Base-by-base conservation (phyloP, 1,140 invertebrate species). In the Hylaeus anthracinus region DNA sequence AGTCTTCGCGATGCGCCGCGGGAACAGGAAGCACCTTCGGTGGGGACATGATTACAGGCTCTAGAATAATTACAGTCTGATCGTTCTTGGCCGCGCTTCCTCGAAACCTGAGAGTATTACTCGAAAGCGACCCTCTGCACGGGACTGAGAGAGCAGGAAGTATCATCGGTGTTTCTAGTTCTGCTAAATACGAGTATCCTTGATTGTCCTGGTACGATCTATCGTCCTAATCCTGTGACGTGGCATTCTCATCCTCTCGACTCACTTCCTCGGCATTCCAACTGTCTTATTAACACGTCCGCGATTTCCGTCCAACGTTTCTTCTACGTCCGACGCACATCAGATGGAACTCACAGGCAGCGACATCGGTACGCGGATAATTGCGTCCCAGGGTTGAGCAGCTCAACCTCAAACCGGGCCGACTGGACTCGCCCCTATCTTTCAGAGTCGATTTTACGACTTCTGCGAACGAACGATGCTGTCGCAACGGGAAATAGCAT, bases 301-400 rank as follows among this genome's bases (percentile, higher is more conserved):
- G 6, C 26, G 56, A 8, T 9, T 9, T 51, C 9, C n/a, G 5
- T 63, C 37, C 8, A 56, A 3, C 10, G 26, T 41, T 41, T 63
- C 37, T 63, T 60, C 58, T 26, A 37, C 60, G 56, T 60, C 56
- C n/a, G 15, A 41, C 26, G 26, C 26, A 26, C 64, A 41, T 66
- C 60, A 5, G 3, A 2, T 39, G 61, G 61, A 56, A 65, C 61
- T 37, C 48, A 15, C 45, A 8, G 60, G 60, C 55, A 76, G 43
- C 14, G 43, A 14, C 39, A 66, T 66, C 41, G 63, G 63, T 56
- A 75, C 51, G 26, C 53, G 39, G 65, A 65, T 76, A 76, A 76
- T 76, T 51, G 65, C 43, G 37, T 14, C n/a, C 26, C n/a, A 15
- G n/a, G 64, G 6, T 51, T n/a, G 15, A 8, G 48, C 1, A 53